Evolutionary conservation across 1,140 invertebrate species (phyloP).

Genomic region (Panulirus ornatus): DNA sequence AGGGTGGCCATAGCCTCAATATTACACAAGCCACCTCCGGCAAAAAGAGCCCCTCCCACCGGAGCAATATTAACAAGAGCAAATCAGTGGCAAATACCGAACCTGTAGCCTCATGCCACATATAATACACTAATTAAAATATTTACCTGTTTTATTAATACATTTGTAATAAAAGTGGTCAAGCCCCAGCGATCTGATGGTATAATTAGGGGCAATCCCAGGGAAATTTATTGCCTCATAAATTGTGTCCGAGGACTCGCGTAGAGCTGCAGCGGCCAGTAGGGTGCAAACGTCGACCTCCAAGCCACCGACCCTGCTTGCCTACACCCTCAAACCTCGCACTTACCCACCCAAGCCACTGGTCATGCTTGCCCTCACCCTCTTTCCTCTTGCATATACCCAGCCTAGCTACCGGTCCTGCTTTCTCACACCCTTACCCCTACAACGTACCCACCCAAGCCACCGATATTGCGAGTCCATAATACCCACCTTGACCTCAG

Average conservation of each 20-base stretch:
- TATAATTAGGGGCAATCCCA: conserved; percentile 29
- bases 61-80: background rate
- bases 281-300: background rate
- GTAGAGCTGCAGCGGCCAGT: conserved; percentile 12
- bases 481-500: too few species aligned
- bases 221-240: conserved; percentile 27
- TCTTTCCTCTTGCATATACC: too few species aligned
- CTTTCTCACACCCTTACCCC: too few species aligned
- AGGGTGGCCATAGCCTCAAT: background rate
- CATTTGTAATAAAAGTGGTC: conserved; percentile 45
- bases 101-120: conserved; percentile 13
- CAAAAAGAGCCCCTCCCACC: background rate
- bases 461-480: too few species aligned
- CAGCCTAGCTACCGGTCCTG: too few species aligned
- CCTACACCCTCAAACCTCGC: background rate
- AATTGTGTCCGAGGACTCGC: background rate
- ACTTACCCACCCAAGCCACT: too few species aligned
- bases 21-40: background rate
- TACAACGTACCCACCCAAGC: too few species aligned
- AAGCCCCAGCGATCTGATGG: conserved; percentile 35
- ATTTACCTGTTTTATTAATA: conserved; percentile 34
- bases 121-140: conserved; percentile 13
- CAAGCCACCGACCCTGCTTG: background rate
- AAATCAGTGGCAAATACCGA: background rate
- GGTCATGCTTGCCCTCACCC: too few species aligned